Conservation (phyloP, 2,888 invertebrate species). For the Meiosimyza decipiens region DNA sequence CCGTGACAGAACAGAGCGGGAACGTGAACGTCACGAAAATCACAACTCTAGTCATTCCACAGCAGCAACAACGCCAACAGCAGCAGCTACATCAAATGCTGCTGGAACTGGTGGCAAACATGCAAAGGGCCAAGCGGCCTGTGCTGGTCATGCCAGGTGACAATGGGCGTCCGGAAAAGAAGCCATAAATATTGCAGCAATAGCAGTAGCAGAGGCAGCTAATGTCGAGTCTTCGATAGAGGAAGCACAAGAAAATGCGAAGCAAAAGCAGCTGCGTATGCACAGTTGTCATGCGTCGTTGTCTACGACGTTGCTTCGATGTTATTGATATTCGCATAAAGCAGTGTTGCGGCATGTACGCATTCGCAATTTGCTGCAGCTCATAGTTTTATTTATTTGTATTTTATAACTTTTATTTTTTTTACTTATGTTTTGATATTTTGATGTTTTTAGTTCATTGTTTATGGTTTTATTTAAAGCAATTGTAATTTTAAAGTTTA, state of each 20-base stretch:
- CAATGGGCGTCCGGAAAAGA: constrained; percentile 52
- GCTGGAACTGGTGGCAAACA: constrained; percentile 54
- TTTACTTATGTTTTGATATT: constrained; percentile 6
- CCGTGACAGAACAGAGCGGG: constrained; percentile 53
- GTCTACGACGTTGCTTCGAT: constrained; percentile 15
- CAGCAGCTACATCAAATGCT: constrained; percentile 43
- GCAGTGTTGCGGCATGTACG: not conserved
- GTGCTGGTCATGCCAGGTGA: constrained; percentile 63
- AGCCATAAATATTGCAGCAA: constrained; percentile 36
- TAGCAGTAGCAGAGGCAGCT: constrained; percentile 40
- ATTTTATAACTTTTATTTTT: constrained; percentile 2
- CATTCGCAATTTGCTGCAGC: constrained; percentile 19
- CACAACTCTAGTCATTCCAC: constrained; percentile 41
- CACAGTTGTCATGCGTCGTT: not conserved
- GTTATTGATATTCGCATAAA: constrained; percentile 30
- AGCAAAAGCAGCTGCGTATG: not conserved
- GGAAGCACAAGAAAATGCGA: not conserved
- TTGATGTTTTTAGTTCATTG: not conserved
- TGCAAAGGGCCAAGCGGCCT: constrained; percentile 57
- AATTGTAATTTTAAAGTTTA: constrained; percentile 22
- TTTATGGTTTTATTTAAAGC: constrained; percentile 20
- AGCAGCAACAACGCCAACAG: constrained; percentile 26
- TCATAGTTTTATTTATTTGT: constrained; percentile 29
- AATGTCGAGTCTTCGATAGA: constrained; percentile 1
- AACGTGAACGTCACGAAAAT: constrained; percentile 47